Evolutionary conservation across 2,113 vertebrate species (phyloP).

Genomic region (Pogona vitticeps): DNA sequence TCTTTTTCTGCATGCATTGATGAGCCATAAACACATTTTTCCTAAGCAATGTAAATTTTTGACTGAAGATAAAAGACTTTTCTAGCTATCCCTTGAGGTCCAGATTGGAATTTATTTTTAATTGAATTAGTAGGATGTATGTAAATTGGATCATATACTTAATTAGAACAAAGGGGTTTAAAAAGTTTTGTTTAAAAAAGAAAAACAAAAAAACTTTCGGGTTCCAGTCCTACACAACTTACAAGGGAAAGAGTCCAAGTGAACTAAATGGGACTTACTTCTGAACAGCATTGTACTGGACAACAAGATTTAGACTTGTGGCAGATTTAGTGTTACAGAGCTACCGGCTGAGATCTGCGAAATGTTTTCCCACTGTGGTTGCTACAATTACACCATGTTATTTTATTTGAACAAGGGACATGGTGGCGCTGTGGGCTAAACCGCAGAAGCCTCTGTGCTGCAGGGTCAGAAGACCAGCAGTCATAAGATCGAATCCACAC

Average conservation of each 20-base stretch:
- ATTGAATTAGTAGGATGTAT: constrained; percentile 65
- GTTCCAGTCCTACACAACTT: background rate
- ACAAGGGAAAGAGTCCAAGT: background rate
- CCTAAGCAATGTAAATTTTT: constrained; percentile 47
- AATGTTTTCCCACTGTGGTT: constrained; percentile 28
- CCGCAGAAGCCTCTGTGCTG: too few relatives aligned
- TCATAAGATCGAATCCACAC: too few relatives aligned
- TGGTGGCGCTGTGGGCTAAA: too few relatives aligned
- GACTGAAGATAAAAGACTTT: constrained; percentile 58
- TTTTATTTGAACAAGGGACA: too few relatives aligned
- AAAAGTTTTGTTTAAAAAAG: background rate
- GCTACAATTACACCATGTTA: constrained; percentile 21
- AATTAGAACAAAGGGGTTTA: constrained; percentile 27
- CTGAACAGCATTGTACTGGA: constrained; percentile 54
- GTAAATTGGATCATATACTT: constrained; percentile 53
- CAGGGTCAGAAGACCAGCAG: too few relatives aligned
- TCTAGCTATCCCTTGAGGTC: constrained; percentile 58
- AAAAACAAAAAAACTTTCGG: background rate
- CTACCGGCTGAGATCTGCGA: constrained; percentile 44
- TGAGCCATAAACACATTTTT: constrained; percentile 43
- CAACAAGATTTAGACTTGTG: constrained; percentile 24
- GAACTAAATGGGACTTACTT: background rate
- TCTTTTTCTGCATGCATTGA: background rate
- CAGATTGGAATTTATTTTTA: constrained; percentile 67
- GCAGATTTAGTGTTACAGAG: constrained; percentile 37